Percentiles rank a stretch among this genome's conserved stretches.
phyloP scores from a whole-genome alignment of 2,888 invertebrate species.

The Mesorhabditis sp. region DNA sequence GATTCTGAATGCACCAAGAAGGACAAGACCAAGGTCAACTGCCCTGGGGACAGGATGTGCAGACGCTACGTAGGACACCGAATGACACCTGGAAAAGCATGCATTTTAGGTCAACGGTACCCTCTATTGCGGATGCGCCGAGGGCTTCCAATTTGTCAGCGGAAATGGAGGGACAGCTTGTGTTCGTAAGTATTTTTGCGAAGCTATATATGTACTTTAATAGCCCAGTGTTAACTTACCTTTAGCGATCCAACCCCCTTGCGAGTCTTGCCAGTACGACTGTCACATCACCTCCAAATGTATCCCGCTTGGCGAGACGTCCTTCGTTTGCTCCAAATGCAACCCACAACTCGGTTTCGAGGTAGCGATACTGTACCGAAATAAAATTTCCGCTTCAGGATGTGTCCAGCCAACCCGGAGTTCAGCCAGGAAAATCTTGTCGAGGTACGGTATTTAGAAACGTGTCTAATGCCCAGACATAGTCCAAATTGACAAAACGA shows the following conservation, averaged over 20 bases:
- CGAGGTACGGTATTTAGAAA: not conserved
- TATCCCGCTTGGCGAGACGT: not conserved
- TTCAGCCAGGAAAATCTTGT: constrained; percentile 2
- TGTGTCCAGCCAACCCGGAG: not conserved
- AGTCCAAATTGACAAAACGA: too few species aligned
- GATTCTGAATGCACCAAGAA: not conserved
- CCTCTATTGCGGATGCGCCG: not conserved
- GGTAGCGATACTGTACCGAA: not conserved
- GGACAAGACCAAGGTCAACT: not conserved
- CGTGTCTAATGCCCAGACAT: too few species aligned
- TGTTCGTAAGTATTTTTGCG: not conserved
- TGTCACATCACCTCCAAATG: not conserved
- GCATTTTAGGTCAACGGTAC: not conserved
- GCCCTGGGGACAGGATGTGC: not conserved
- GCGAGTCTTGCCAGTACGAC: constrained; percentile 1
- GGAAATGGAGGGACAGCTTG: not conserved
- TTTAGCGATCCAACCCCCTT: constrained; percentile 1
- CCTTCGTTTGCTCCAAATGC: not conserved
- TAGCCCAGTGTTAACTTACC: not conserved
- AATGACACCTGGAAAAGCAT: not conserved
- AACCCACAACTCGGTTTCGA: not conserved
- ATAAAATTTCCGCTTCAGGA: not conserved
- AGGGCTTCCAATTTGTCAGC: not conserved
- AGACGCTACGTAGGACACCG: not conserved
- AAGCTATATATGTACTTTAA: not conserved